Percentiles rank a stretch among this genome's conserved stretches.
These are phyloP conservation scores for Ectemnius continuus DNA, from an alignment of 2,888 invertebrate species.

Conservation along the genomic window DNA sequence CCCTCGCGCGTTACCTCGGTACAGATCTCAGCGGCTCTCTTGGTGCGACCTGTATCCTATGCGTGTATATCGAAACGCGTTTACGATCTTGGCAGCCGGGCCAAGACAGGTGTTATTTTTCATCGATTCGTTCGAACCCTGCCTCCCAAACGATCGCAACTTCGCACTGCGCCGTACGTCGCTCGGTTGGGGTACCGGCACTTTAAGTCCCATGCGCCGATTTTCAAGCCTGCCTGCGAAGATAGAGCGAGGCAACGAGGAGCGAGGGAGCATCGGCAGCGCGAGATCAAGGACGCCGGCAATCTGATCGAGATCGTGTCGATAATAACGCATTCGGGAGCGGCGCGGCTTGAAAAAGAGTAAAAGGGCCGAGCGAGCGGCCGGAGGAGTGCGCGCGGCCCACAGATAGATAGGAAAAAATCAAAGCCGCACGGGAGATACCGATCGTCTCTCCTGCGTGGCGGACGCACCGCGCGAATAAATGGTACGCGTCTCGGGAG, in stretches of 20 bases:
- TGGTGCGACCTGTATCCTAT: constrained; percentile 22
- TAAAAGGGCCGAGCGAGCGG: constrained; percentile 17
- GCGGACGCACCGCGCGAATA: constrained; percentile 12
- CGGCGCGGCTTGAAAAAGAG: constrained; percentile 43
- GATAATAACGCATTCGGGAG: constrained; percentile 56
- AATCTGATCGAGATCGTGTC: constrained; percentile 56
- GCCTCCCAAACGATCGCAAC: constrained; percentile 38
- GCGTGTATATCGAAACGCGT: constrained; percentile 43
- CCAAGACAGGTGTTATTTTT: constrained; percentile 66
- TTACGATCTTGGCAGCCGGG: constrained; percentile 57
- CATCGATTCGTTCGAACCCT: constrained; percentile 63
- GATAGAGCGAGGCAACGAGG: constrained; percentile 14
- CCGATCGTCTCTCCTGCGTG: constrained; percentile 2
- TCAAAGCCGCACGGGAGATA: constrained; percentile 23
- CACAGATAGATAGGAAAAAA: constrained; percentile 55
- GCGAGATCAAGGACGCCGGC: constrained; percentile 48
- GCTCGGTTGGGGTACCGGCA: constrained; percentile 14
- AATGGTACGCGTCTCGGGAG: constrained; percentile 27
- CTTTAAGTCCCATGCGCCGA: constrained; percentile 48
- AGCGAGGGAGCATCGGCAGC: constrained; percentile 18
- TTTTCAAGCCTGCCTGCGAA: constrained; percentile 45
- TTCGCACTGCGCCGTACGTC: constrained; percentile 20
- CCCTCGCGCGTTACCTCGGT: constrained; percentile 37
- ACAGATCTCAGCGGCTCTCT: constrained; percentile 30
- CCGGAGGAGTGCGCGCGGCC: too few relatives aligned